Percentiles rank a stretch among this genome's conserved stretches.
Conservation (phyloP, 2,888 invertebrate species). For the Hipparchia semele region DNA sequence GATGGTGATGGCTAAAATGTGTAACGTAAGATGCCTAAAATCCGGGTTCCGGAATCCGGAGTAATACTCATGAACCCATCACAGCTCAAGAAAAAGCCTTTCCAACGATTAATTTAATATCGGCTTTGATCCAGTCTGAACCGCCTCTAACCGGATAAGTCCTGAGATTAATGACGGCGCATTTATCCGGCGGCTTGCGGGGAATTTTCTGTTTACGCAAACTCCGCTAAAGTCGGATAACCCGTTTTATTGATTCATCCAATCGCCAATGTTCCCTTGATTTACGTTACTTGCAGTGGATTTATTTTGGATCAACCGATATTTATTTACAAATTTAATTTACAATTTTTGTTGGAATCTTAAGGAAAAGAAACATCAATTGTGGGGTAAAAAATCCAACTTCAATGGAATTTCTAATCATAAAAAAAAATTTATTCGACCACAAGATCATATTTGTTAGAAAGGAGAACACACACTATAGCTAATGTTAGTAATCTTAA, state of each 20-base stretch:
- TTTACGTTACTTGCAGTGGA: conserved; percentile 20
- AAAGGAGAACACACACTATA: too few relatives aligned
- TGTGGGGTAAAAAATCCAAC: not conserved
- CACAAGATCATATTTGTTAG: too few relatives aligned
- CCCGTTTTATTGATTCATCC: conserved; percentile 32
- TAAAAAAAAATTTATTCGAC: too few relatives aligned
- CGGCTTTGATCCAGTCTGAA: conserved; percentile 22
- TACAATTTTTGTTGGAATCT: not conserved
- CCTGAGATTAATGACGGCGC: conserved; percentile 35
- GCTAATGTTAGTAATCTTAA: too few relatives aligned
- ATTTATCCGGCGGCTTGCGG: conserved; percentile 38
- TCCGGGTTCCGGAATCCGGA: too few relatives aligned
- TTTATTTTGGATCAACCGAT: not conserved
- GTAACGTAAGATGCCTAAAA: too few relatives aligned
- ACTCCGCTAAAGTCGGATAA: conserved; percentile 31
- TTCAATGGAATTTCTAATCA: not conserved
- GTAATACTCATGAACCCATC: too few relatives aligned
- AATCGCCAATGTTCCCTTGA: conserved; percentile 17
- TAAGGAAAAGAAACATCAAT: not conserved
- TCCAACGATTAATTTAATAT: not conserved
- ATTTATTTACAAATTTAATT: not conserved
- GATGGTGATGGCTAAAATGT: too few relatives aligned
- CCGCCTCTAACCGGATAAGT: conserved; percentile 31
- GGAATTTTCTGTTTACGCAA: conserved; percentile 38
- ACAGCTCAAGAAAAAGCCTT: not conserved